Base-by-base conservation (phyloP, 2,797 vertebrate genomes). In the Dallia pectoralis region DNA sequence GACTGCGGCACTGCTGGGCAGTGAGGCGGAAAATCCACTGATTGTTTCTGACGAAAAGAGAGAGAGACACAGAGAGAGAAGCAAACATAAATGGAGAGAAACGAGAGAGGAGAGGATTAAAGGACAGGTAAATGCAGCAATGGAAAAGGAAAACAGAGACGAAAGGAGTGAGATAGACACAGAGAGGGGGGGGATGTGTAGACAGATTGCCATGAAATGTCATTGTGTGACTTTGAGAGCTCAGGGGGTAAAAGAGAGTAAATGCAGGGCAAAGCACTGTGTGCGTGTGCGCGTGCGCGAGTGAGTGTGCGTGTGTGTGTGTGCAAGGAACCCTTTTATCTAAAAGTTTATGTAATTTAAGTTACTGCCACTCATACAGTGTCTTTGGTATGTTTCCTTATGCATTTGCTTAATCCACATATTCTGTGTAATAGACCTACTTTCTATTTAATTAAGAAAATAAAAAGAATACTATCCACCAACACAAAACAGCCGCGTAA, bases 21-120 rank as follows among this genome's bases (percentile, higher is more conserved):
- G 79, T 87, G 88, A 92, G 76, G 86, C 40, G 87, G 89, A 93
- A 93, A 92, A 92, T 87, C 84, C 89, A 90, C 84, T 91, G 87
- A 92, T 91, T 91, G 90, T 92, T 93, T 87, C 85, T 87, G 87
- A 88, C 80, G 81, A 90, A 92, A 92, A 91, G 81, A 82, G 79
- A 91, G 82, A 73, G 70, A 74, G 67, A 53, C 69, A 75, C 71
- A 32, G 29, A 75, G 72, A 68, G 36, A 32, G 18, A 51, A n/a
- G 4, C 18, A 53, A n/a, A 53, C 7, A 53, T 19, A 72, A 67
- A 53, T 69, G 75, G 56, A 75, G 73, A 36, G 69, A 71, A 71
- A 81, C n/a, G n/a, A n/a, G 53, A 59, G 77, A 67, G 69, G 7
- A 48, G 59, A 62, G 53, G 68, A n/a, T 70, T 9, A 70, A 53